phyloP scores from a whole-genome alignment of 2,888 invertebrate species.

The Melieria crassipennis region DNA sequence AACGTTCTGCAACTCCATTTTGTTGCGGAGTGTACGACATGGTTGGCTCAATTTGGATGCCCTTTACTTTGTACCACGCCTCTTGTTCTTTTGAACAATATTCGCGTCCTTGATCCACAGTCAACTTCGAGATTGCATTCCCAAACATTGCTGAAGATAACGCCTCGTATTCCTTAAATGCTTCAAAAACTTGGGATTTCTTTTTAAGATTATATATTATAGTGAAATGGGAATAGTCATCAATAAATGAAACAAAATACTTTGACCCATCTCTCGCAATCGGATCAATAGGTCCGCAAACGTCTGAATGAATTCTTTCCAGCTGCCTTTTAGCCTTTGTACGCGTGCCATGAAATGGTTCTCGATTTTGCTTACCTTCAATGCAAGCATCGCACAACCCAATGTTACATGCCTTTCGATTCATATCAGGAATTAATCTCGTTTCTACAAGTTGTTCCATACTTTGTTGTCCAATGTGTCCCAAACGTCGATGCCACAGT shows the following conservation, averaged over 20 bases:
- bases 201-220: no score
- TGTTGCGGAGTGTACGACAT: neutral
- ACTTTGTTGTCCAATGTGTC: no score
- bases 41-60: slow-evolving; percentile 13
- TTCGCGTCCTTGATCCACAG: slow-evolving; percentile 42
- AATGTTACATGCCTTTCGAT: no score
- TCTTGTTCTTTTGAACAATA: slow-evolving; percentile 43
- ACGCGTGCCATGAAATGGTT: no score
- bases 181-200: slow-evolving; percentile 30
- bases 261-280: neutral
- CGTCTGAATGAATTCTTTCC: slow-evolving; percentile 38
- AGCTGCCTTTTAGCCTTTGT: slow-evolving; percentile 1
- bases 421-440: no score
- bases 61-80: slow-evolving; percentile 10
- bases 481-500: no score
- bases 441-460: no score
- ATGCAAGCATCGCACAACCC: no score
- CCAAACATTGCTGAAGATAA: slow-evolving; percentile 26
- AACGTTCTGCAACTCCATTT: slow-evolving; percentile 25
- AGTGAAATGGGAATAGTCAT: slow-evolving; percentile 44
- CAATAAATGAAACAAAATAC: slow-evolving; percentile 50
- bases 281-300: slow-evolving; percentile 48
- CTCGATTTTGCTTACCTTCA: no score
- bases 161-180: slow-evolving; percentile 17
- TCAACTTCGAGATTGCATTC: slow-evolving; percentile 14